Base-by-base conservation (phyloP, 2,113 vertebrate genomes). In the Oreochromis aureus region DNA sequence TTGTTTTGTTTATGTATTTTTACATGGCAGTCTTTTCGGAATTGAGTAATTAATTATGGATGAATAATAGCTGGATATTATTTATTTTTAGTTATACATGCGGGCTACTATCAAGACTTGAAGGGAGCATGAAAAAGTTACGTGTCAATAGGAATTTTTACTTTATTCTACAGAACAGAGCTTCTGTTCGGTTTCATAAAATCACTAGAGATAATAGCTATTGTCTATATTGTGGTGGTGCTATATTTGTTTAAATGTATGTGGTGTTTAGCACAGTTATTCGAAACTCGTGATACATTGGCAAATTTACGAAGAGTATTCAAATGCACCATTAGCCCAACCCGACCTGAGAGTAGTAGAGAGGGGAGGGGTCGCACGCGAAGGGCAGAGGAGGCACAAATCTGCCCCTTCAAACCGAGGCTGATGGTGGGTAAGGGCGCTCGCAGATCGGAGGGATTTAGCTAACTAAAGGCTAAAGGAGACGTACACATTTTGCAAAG, bases 351-450 rank as follows among this genome's bases (percentile, higher is more conserved):
- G 81, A 30, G 86, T n/a, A 36, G 80, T 34, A 55, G 71, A 18
- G 89, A 88, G 81, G 87, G 91, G 93, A 90, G 92, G 93, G 93
- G 87, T 94, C 93, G 91, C 93, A 94, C 91, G 93, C 93, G 87
- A 94, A 46, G 91, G 91, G 92, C 91, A 89, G 80, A 80, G 6
- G 87, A 87, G 19, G 16, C 54, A 9, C 51, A 54, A 8, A 81
- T 34, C 89, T 71, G 5, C 34, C 6, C 19, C 22, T 27, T 86
- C 80, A 78, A 53, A 66, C 11, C 7, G 79, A n/a, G 5, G 80
- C 51, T n/a, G 4, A 10, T 30, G 81, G 81, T 11, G 41, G 63
- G n/a, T 78, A 3, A 24, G 63, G 39, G 55, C 19, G 3, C 34
- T 24, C 58, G 5, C 7, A 76, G 54, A 85, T 59, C 53, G 76